A percentile compares a stretch with the other conserved stretches of the same genome.
These are phyloP conservation scores for Sminthurides aquaticus DNA, from an alignment of 2,888 invertebrate species.

Conservation along the genomic window DNA sequence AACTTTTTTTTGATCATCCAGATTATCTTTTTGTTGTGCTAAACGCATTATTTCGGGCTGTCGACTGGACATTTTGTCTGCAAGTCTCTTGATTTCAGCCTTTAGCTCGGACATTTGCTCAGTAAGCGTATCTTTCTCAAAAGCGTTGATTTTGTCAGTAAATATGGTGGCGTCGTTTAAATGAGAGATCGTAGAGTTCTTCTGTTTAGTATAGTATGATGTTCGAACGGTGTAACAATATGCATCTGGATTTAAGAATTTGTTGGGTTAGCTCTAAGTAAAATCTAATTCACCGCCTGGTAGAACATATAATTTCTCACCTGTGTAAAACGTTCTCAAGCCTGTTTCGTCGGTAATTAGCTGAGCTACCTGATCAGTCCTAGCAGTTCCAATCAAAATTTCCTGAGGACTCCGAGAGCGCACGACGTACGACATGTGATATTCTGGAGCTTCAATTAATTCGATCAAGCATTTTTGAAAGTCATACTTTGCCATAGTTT, in stretches of 20 bases:
- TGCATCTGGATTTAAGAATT: conserved; percentile 18
- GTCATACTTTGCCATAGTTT: conserved; percentile 33
- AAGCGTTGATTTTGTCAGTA: conserved; percentile 37
- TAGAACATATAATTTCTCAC: no score
- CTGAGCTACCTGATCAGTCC: conserved; percentile 23
- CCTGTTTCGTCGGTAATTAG: conserved; percentile 23
- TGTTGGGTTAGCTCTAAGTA: no score
- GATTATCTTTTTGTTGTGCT: no score
- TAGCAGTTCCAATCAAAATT: conserved; percentile 24
- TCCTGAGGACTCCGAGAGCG: conserved; percentile 12
- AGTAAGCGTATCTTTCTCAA: background rate
- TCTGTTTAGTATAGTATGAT: conserved; percentile 19
- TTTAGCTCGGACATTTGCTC: conserved; percentile 1
- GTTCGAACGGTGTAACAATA: conserved; percentile 12
- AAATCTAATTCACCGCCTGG: no score
- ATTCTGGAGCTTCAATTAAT: conserved; percentile 37
- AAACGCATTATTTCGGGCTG: no score
- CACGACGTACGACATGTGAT: conserved; percentile 33
- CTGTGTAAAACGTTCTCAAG: conserved; percentile 21
- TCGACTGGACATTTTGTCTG: background rate
- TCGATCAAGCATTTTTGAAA: conserved; percentile 31
- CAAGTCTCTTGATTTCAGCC: background rate
- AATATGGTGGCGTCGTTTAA: conserved; percentile 32
- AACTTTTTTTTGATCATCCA: no score
- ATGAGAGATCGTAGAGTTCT: conserved; percentile 14